Conservation (phyloP, 2,888 invertebrate genomes). For the Drosophila koepferae region DNA sequence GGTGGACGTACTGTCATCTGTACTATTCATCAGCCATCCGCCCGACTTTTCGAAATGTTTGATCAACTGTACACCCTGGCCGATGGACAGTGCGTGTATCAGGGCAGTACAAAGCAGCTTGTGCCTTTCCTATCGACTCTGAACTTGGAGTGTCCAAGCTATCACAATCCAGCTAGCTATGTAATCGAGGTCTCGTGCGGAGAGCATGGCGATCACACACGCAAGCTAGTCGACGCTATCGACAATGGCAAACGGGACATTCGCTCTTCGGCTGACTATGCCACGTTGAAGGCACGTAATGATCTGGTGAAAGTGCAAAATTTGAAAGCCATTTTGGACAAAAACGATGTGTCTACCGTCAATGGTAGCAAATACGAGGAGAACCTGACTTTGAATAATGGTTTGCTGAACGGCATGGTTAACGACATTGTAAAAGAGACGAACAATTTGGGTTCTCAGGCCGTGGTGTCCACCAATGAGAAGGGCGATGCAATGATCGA, state of each 20-base stretch:
- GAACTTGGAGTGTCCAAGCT: constrained; percentile 95
- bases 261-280: constrained; percentile 90
- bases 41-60: constrained; percentile 97
- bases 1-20: constrained; percentile 98
- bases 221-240: constrained; percentile 93
- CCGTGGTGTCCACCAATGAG: constrained; percentile 76
- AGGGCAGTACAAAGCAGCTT: constrained; percentile 93
- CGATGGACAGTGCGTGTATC: constrained; percentile 97
- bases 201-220: constrained; percentile 96
- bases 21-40: constrained; percentile 97
- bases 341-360: constrained; percentile 86
- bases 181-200: constrained; percentile 98
- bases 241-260: constrained; percentile 94
- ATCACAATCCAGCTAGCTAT: constrained; percentile 98
- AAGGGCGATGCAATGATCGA: constrained; percentile 84
- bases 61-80: constrained; percentile 97
- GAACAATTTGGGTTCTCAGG: constrained; percentile 29
- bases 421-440: constrained; percentile 87
- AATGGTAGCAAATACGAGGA: constrained; percentile 82
- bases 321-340: constrained; percentile 85
- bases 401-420: constrained; percentile 86
- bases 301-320: constrained; percentile 87
- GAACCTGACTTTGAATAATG: constrained; percentile 84
- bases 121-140: constrained; percentile 93
- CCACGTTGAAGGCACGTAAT: constrained; percentile 86